Conservation (phyloP, 2,797 vertebrate genomes). For the Oreochromis grahami region DNA sequence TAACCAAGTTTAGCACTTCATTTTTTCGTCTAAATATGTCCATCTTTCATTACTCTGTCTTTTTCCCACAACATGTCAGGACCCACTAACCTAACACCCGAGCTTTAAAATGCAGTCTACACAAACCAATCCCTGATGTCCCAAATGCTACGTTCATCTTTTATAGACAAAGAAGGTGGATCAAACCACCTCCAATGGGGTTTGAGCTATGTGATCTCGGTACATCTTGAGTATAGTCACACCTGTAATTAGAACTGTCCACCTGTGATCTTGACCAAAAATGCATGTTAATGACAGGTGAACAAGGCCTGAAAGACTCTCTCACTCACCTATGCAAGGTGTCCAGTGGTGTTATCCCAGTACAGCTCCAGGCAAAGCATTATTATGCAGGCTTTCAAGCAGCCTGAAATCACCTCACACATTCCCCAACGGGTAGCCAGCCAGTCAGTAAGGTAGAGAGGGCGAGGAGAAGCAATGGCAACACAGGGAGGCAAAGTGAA, state of each 20-base stretch:
- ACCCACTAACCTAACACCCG: neutral
- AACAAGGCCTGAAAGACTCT: neutral
- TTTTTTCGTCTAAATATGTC: neutral
- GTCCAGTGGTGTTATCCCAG: conserved; percentile 38
- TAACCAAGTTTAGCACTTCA: neutral
- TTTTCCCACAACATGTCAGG: neutral
- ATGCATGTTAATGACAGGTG: neutral
- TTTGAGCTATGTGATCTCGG: neutral
- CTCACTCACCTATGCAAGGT: conserved; percentile 8
- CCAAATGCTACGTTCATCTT: neutral
- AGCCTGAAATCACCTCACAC: conserved; percentile 49
- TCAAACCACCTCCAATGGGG: neutral
- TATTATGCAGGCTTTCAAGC: conserved; percentile 55
- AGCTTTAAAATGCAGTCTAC: neutral
- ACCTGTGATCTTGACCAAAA: neutral
- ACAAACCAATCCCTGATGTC: neutral
- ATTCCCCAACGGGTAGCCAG: conserved; percentile 38
- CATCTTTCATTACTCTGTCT: neutral
- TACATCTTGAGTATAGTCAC: neutral
- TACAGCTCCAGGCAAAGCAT: conserved; percentile 33
- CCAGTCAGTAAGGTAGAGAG: conserved; percentile 23
- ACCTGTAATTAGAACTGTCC: neutral
- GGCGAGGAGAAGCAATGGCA: conserved; percentile 9
- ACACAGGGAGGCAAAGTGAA: conserved; percentile 32
- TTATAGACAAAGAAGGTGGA: neutral